Percentiles rank a stretch among this genome's conserved stretches.
Evolutionary conservation across 2,888 invertebrate species (phyloP).

Genomic region (Clitarchus hookeri): DNA sequence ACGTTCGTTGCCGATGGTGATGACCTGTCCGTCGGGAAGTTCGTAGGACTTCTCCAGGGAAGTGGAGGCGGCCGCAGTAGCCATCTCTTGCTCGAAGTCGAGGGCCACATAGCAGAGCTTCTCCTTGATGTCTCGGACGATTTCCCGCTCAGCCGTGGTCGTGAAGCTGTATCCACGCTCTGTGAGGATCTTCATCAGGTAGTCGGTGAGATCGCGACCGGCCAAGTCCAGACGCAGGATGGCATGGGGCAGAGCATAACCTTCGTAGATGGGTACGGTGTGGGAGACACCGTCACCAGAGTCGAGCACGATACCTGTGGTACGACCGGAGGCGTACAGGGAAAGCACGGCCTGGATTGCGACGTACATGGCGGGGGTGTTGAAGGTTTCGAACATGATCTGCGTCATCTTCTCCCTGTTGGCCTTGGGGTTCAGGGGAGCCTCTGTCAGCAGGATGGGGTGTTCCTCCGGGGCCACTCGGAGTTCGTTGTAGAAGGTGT

Average conservation of each 20-base stretch:
- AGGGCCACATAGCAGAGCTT: constrained; percentile 82
- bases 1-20: constrained; percentile 89
- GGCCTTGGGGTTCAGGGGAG: constrained; percentile 90
- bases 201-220: constrained; percentile 62
- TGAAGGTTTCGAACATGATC: constrained; percentile 58
- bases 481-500: constrained; percentile 97
- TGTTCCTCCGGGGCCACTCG: constrained; percentile 96
- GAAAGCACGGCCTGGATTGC: constrained; percentile 60
- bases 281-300: constrained; percentile 55
- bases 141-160: too few species aligned
- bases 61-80: constrained; percentile 87
- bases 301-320: constrained; percentile 52
- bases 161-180: too few species aligned
- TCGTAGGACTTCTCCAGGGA: constrained; percentile 90
- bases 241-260: constrained; percentile 64
- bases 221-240: constrained; percentile 96
- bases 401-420: constrained; percentile 92
- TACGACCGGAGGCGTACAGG: constrained; percentile 56
- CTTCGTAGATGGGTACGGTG: constrained; percentile 56
- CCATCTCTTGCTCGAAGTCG: constrained; percentile 91
- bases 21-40: constrained; percentile 89
- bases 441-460: constrained; percentile 87
- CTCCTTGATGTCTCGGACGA: too few species aligned
- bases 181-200: too few species aligned
- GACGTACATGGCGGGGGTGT: constrained; percentile 56